phyloP scores from a whole-genome alignment of 2,113 vertebrate genomes.

The Lepidothrix coronata region DNA sequence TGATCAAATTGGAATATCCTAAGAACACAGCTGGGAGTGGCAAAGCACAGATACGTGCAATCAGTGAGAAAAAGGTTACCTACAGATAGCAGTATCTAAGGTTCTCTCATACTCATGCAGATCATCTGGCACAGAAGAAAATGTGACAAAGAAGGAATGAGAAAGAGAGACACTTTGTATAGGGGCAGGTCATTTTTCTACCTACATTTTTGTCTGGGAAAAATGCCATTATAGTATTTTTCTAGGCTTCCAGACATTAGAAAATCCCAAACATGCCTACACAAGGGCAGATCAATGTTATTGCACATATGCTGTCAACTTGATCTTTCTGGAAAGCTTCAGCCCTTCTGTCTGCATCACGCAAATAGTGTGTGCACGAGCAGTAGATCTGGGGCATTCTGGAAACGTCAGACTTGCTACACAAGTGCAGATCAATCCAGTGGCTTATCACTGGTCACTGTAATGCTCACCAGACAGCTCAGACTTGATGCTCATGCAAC shows the following conservation, averaged over 20 bases:
- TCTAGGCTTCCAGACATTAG: neutral
- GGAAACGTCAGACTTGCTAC: neutral
- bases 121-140: neutral
- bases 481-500: neutral
- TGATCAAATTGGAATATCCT: neutral
- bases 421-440: neutral
- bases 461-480: neutral
- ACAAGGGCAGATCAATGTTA: neutral
- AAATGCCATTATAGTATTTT: neutral
- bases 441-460: neutral
- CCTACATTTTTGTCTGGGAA: neutral
- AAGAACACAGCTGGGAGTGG: neutral
- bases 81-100: neutral
- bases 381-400: neutral
- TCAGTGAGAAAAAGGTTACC: neutral
- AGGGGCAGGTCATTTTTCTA: neutral
- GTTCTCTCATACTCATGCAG: neutral
- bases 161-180: neutral
- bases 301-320: neutral
- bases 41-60: neutral
- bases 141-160: neutral
- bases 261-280: neutral
- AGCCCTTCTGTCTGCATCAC: neutral
- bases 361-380: neutral
- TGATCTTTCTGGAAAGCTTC: slow-evolving; percentile 12